Evolutionary conservation across 1,140 invertebrate genomes (phyloP), one percentile per base, ranked within the genome.

Genomic region (Drosophila willistoni): DNA sequence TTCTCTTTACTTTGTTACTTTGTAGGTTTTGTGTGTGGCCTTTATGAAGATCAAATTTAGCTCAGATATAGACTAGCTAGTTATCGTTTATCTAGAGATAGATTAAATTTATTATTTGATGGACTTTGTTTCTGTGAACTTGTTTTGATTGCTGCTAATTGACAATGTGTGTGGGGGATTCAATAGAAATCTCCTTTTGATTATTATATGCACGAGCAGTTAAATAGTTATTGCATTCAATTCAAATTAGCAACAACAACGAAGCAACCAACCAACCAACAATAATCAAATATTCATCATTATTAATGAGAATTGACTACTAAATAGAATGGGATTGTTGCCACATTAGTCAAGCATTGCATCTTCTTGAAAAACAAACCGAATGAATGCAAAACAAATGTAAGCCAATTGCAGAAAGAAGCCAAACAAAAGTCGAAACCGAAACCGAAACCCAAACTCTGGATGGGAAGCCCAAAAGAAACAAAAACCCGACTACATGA

Each of bases 341-440:
- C 55, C 71, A 84, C 71, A 84, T 85, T 84, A 80, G 77, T 85
- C 81, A 85, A 67, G 79, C 77, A 13, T 55, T 47, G 42, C 17
- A 10, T 10, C 14, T 36, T 14, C 17, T n/a, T 19, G 67, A 17
- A 60, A 56, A 44, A 70, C 68, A 73, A 62, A 33, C 66, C 33
- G 64, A 36, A 25, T 59, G 22, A 77, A 47, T 56, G 64, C 22
- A 66, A 71, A 68, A 69, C 64, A 81, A 81, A 75, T 70, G 64
- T 68, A 66, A 66, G 55, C 34, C 44, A 64, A 65, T 42, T 33
- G n/a, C 36, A 39, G 36, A 39, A 39, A 63, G 81, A 85, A 85
- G 73, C 81, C 73, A 73, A 81, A 85, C 60, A 77, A 81, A 86
- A 85, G 82, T 86, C 68, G 82, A 86, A 71, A 77, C 61, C 68